phyloP scores from a whole-genome alignment of 2,888 invertebrate species.

The Yponomeuta plumbellus region DNA sequence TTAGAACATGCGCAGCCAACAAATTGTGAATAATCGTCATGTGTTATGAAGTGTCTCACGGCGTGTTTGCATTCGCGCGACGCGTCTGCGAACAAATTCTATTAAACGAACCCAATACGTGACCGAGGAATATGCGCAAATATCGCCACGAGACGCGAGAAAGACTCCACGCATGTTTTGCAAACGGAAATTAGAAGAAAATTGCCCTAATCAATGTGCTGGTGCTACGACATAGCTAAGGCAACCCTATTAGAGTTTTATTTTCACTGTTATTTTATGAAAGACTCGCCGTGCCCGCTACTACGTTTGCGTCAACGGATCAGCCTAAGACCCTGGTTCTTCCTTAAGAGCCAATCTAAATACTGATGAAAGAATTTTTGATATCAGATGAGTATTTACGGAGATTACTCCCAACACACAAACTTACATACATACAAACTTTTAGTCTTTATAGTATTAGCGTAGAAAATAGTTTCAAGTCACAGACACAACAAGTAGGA shows the following conservation, averaged over 20 bases:
- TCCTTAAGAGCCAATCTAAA: too few relatives aligned
- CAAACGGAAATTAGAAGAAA: slow-evolving; percentile 9
- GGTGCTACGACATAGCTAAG: neutral
- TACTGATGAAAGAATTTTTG: too few relatives aligned
- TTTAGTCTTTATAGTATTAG: too few relatives aligned
- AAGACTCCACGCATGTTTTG: neutral
- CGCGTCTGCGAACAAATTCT: slow-evolving; percentile 66
- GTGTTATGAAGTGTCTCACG: slow-evolving; percentile 51
- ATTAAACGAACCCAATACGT: slow-evolving; percentile 62
- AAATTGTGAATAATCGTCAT: slow-evolving; percentile 58
- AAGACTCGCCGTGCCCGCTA: too few relatives aligned
- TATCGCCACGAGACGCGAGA: slow-evolving; percentile 19
- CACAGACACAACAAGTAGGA: too few relatives aligned
- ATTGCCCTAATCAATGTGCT: slow-evolving; percentile 7
- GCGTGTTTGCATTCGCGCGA: slow-evolving; percentile 56
- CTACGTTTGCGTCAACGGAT: too few relatives aligned
- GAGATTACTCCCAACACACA: too few relatives aligned
- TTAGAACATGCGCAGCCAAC: slow-evolving; percentile 35
- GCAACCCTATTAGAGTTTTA: neutral
- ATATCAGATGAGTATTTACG: too few relatives aligned
- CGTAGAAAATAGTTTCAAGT: too few relatives aligned
- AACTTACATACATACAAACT: too few relatives aligned
- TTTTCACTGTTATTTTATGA: neutral
- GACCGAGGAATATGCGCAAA: slow-evolving; percentile 53
- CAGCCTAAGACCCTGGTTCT: too few relatives aligned